These are phyloP conservation scores for Arrhamphus sclerolepis DNA, from an alignment of 2,797 vertebrate species.

Conservation along the genomic window DNA sequence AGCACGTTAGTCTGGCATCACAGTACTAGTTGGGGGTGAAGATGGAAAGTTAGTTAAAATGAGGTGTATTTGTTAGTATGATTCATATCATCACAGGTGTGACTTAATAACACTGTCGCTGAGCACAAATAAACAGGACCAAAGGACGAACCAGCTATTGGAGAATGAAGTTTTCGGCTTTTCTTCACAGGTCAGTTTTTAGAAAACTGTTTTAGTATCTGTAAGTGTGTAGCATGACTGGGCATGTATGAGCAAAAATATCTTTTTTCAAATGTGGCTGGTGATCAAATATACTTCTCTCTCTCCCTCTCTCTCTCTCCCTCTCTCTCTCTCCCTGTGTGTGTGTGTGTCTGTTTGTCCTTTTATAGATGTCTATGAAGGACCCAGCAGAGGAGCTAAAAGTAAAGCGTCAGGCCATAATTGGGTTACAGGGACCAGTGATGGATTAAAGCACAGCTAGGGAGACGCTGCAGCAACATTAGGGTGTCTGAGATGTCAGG, in stretches of 20 bases:
- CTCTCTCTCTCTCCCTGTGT: conserved; percentile 20
- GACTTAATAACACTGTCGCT: conserved; percentile 1
- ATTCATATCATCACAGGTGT: neutral
- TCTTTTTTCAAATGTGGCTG: conserved; percentile 39
- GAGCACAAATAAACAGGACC: neutral
- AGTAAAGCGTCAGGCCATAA: conserved; percentile 83
- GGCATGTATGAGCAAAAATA: conserved; percentile 15
- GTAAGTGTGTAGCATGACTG: conserved; percentile 3
- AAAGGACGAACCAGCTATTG: neutral
- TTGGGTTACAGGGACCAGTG: conserved; percentile 83
- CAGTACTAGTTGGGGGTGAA: conserved; percentile 50
- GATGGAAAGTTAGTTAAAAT: conserved; percentile 50
- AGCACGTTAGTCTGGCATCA: conserved; percentile 59
- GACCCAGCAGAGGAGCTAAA: conserved; percentile 77
- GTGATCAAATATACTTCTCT: conserved; percentile 14
- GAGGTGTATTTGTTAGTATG: neutral
- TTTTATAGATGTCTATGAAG: conserved; percentile 79
- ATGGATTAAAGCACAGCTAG: conserved; percentile 84
- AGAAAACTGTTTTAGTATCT: conserved; percentile 16
- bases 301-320: conserved; percentile 27
- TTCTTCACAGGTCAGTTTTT: neutral
- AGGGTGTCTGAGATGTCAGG: conserved; percentile 86
- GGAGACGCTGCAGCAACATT: conserved; percentile 84
- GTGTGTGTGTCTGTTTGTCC: conserved; percentile 64
- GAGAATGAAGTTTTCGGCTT: conserved; percentile 1